A percentile compares a stretch with the other conserved stretches of the same genome.
Evolutionary conservation across 1,140 invertebrate species (phyloP).

Genomic region (Colletes gigas): DNA sequence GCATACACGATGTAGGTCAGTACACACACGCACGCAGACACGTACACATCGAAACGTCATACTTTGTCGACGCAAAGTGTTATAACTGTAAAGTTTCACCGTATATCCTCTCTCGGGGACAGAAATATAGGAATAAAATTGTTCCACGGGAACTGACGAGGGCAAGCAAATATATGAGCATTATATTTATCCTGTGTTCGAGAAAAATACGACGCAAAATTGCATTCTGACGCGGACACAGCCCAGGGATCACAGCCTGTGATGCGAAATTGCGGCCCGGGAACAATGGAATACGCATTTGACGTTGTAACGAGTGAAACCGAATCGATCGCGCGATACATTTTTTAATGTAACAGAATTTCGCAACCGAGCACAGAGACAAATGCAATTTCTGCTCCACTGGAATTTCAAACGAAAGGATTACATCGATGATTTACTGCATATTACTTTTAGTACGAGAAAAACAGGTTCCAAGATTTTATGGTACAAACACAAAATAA

Average conservation of each 20-base stretch:
- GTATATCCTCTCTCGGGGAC: not conserved
- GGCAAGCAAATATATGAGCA: conserved; percentile 1
- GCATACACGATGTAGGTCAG: not conserved
- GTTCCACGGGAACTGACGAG: not conserved
- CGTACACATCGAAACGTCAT: not conserved
- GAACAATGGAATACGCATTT: not conserved
- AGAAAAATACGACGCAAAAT: conserved; percentile 1
- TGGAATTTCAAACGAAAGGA: too few species aligned
- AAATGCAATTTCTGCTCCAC: too few species aligned
- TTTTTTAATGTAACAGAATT: not conserved
- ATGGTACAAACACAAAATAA: too few species aligned
- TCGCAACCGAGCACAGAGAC: too few species aligned
- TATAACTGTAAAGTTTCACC: too few species aligned
- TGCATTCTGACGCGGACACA: conserved; percentile 1
- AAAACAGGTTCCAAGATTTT: too few species aligned
- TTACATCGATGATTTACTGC: too few species aligned
- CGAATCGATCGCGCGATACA: not conserved
- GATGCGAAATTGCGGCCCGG: not conserved
- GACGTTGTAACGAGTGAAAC: not conserved
- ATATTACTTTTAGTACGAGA: too few species aligned
- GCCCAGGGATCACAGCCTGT: not conserved
- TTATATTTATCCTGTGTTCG: not conserved
- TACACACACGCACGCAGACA: not conserved
- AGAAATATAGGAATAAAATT: conserved; percentile 20
- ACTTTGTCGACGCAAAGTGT: not conserved